Evolutionary conservation across 2,797 vertebrate genomes (phyloP).

Genomic region (Aulostomus chinensis): DNA sequence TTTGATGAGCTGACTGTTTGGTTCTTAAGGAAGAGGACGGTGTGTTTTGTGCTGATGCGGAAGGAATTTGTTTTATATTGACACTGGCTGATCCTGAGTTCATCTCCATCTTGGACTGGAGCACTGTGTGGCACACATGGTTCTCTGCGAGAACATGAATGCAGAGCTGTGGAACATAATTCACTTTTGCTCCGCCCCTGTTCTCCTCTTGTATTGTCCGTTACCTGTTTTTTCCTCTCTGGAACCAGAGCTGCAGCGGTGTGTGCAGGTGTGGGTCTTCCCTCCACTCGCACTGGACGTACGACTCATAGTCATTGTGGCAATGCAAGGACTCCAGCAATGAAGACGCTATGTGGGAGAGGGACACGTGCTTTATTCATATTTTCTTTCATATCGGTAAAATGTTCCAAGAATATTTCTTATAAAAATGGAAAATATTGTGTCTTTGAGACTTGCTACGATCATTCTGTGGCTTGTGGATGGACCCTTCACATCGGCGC

Average conservation of each 20-base stretch:
- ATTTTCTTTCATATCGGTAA: no score
- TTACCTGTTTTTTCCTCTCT: constrained; percentile 6
- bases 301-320: constrained; percentile 63
- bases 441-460: no score
- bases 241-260: constrained; percentile 40
- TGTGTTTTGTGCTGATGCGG: background rate
- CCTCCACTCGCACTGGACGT: constrained; percentile 67
- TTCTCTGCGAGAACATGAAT: constrained; percentile 29
- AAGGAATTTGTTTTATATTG: background rate
- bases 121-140: constrained; percentile 23
- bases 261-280: background rate
- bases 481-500: no score
- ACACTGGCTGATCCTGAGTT: constrained; percentile 41
- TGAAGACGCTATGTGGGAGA: constrained; percentile 44
- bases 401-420: no score
- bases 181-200: background rate
- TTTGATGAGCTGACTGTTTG: constrained; percentile 20
- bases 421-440: no score
- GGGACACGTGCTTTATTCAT: background rate
- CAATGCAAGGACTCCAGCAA: constrained; percentile 68
- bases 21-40: constrained; percentile 51
- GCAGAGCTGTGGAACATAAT: background rate
- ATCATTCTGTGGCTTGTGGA: no score
- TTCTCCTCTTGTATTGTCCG: background rate
- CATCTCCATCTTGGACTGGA: background rate